These are phyloP conservation scores for Liparis tanakae DNA, from an alignment of 2,797 vertebrate genomes.

Conservation along the genomic window DNA sequence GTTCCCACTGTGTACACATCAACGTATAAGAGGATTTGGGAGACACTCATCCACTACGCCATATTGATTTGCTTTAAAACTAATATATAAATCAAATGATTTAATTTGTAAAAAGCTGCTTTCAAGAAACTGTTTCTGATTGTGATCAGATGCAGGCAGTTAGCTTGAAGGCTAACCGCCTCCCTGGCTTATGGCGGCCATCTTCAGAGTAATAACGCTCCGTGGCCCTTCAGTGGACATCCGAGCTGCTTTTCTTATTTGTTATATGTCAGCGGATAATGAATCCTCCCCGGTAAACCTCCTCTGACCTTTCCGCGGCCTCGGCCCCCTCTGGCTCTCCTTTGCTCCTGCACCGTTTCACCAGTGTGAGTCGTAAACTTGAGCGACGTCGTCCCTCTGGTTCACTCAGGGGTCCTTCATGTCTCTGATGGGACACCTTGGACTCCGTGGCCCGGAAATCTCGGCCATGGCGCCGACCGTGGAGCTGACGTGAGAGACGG, in stretches of 20 bases:
- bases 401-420: not conserved
- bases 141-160: not conserved
- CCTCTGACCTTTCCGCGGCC: conserved; percentile 44
- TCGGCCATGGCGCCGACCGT: not conserved
- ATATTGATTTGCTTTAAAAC: conserved; percentile 3
- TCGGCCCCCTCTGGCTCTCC: conserved; percentile 41
- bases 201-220: conserved; percentile 30
- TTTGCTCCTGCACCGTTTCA: conserved; percentile 27
- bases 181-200: not conserved
- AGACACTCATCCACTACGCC: not conserved
- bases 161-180: not conserved
- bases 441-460: not conserved
- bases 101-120: not conserved
- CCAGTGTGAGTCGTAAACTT: conserved; percentile 17
- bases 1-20: not conserved
- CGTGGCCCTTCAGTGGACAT: conserved; percentile 28
- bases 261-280: conserved; percentile 52
- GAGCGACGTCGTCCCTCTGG: not conserved
- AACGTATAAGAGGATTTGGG: not conserved
- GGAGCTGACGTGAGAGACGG: not conserved
- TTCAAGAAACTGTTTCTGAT: not conserved
- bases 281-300: conserved; percentile 43
- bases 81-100: not conserved
- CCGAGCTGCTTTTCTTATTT: conserved; percentile 30
- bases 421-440: not conserved